A percentile compares a stretch with the other conserved stretches of the same genome.
Conservation (phyloP, 1,140 invertebrate species). For the Apocrypta bakeri region DNA sequence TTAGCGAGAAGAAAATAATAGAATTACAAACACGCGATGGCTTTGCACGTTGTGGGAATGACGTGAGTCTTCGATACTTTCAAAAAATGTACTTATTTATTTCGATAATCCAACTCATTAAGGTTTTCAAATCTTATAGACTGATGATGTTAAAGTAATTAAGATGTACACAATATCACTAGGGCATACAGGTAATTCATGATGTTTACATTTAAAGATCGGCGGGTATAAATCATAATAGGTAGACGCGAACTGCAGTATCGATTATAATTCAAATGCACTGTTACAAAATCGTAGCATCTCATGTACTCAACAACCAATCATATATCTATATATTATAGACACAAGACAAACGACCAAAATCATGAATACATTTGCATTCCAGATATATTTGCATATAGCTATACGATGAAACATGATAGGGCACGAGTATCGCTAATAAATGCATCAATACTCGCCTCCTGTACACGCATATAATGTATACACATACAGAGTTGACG, state of each 20-base stretch:
- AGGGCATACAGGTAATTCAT: too few species aligned
- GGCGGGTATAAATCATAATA: background rate
- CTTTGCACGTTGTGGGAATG: too few species aligned
- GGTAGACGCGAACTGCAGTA: too few species aligned
- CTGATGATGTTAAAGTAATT: too few species aligned
- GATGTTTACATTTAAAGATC: too few species aligned
- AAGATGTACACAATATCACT: too few species aligned
- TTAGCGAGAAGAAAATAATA: background rate
- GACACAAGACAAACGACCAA: conserved; percentile 14
- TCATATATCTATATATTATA: background rate
- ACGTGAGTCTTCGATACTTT: too few species aligned
- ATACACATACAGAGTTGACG: background rate
- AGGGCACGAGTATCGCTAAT: conserved; percentile 5
- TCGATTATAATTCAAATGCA: background rate
- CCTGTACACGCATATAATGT: background rate
- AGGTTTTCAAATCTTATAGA: too few species aligned
- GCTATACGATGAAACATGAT: background rate
- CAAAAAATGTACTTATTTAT: too few species aligned
- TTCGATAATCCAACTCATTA: too few species aligned
- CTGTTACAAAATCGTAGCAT: conserved; percentile 51
- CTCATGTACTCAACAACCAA: conserved; percentile 48
- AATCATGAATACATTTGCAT: conserved; percentile 5
- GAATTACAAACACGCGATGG: too few species aligned
- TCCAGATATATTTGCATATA: conserved; percentile 11
- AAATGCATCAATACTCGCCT: background rate